Base-by-base conservation (phyloP, 2,888 invertebrate species). In the Xanthia icteritia region DNA sequence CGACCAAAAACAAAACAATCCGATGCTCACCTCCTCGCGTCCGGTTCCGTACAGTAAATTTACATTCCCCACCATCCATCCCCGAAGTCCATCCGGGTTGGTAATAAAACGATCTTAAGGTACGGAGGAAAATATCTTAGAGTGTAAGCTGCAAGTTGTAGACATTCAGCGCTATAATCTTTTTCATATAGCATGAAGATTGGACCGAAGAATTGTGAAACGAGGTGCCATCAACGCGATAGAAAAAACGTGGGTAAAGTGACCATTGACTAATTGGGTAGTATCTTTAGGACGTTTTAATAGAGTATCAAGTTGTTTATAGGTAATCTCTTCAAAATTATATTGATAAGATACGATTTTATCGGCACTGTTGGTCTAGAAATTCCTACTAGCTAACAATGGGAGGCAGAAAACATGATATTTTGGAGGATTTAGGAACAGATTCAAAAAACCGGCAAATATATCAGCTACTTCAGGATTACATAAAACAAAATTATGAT, bases 31-130 rank as follows among this genome's bases (percentile, higher is more conserved):
- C 95, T 95, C 95, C 94, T 92, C 90, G 93, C 95, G 96, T 96
- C 96, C 96, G 95, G 96, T 95, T 94, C 93, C 94, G 94, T 94
- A 94, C 94, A 95, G 93, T 96, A 96, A 96, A 96, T 96, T 96
- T 96, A 96, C 96, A 96, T 96, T 94, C 96, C 94, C 95, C 93
- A 93, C 95, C 95, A 96, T 96, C 95, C 94, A 96, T 96, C 95
- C 95, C 94, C 92, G 92, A 93, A 95, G 96, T 96, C 96, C 96
- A 95, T 96, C 95, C 95, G 96, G 96, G 93, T 90, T 93, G 94
- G 95, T 94, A 95, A 96, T 96, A 96, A 96, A 96, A 96, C 96
- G 95, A 95, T 95, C 95, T 95, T 94, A 94, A 95, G 95, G 93
- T 94, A 93, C 93, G 91, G 93, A 94, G 94, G 94, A 94, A 93